Conservation (phyloP, 2,888 invertebrate species). For the Nymphalis c-album region DNA sequence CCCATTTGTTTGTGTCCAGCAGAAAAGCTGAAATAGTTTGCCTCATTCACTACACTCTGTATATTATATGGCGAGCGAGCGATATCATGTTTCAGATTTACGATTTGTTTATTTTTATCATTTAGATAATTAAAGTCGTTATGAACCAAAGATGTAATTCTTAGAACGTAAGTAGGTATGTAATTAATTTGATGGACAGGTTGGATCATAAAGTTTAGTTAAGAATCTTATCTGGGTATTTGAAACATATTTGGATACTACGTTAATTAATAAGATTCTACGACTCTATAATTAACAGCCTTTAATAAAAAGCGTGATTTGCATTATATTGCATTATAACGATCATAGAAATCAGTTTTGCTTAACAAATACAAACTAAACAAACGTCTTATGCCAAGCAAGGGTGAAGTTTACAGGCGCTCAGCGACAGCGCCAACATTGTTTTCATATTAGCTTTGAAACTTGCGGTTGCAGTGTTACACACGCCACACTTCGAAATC, state of each 20-base stretch:
- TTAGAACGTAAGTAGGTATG: too few species aligned
- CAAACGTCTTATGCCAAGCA: slow-evolving; percentile 16
- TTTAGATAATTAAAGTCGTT: background rate
- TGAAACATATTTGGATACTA: too few species aligned
- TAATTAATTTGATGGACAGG: too few species aligned
- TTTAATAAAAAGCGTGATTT: background rate
- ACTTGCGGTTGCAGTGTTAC: slow-evolving; percentile 19
- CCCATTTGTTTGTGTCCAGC: slow-evolving; percentile 25
- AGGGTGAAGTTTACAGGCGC: slow-evolving; percentile 21
- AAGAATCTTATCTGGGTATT: too few species aligned
- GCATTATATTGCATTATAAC: background rate
- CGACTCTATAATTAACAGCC: too few species aligned
- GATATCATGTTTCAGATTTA: background rate
- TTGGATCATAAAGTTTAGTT: too few species aligned
- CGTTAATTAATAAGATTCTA: too few species aligned
- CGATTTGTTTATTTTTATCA: background rate
- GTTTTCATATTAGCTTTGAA: slow-evolving; percentile 28
- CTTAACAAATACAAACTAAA: slow-evolving; percentile 1
- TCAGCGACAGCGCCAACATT: slow-evolving; percentile 21
- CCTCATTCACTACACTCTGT: slow-evolving; percentile 17
- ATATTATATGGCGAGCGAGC: slow-evolving; percentile 5
- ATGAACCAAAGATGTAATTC: background rate
- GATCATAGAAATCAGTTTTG: background rate
- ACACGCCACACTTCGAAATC: slow-evolving; percentile 4
- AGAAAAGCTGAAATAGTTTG: slow-evolving; percentile 17